Conservation (phyloP, 1,140 invertebrate genomes). For the Muscidifurax raptorellus region DNA sequence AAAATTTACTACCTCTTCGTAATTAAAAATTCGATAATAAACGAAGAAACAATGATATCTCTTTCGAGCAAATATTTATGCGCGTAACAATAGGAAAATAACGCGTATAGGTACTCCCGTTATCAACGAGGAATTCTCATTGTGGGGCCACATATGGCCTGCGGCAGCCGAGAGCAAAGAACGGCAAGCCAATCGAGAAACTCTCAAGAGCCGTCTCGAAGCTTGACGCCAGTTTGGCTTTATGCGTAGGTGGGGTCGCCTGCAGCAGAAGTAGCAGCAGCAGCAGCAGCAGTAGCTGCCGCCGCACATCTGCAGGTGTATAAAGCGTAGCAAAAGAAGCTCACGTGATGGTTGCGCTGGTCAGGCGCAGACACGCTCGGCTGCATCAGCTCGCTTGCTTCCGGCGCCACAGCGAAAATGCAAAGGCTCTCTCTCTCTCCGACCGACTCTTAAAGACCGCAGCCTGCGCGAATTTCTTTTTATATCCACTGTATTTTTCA, state of each 20-base stretch:
- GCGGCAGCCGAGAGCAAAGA: neutral
- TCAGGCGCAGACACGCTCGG: slow-evolving; percentile 72
- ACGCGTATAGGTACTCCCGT: neutral
- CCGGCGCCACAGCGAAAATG: slow-evolving; percentile 60
- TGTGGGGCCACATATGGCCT: neutral
- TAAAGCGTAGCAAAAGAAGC: neutral
- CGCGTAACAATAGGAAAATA: too few species aligned
- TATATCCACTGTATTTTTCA: slow-evolving; percentile 13
- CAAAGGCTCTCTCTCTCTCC: slow-evolving; percentile 19
- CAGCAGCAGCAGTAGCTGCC: neutral
- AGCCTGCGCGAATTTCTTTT: slow-evolving; percentile 44
- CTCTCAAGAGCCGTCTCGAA: neutral
- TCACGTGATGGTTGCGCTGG: slow-evolving; percentile 68
- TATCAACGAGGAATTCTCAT: neutral
- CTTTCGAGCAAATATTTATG: too few species aligned
- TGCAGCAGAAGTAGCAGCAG: neutral
- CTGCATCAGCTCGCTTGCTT: slow-evolving; percentile 61
- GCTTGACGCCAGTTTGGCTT: neutral
- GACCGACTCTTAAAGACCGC: slow-evolving; percentile 30
- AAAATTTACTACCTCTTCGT: too few species aligned
- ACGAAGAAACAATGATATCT: too few species aligned
- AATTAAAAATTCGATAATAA: too few species aligned
- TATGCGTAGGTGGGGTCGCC: neutral
- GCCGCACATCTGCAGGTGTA: neutral
- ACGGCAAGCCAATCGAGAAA: neutral